These are phyloP conservation scores for Spodoptera exigua DNA, from an alignment of 2,888 invertebrate genomes.

Conservation along the genomic window DNA sequence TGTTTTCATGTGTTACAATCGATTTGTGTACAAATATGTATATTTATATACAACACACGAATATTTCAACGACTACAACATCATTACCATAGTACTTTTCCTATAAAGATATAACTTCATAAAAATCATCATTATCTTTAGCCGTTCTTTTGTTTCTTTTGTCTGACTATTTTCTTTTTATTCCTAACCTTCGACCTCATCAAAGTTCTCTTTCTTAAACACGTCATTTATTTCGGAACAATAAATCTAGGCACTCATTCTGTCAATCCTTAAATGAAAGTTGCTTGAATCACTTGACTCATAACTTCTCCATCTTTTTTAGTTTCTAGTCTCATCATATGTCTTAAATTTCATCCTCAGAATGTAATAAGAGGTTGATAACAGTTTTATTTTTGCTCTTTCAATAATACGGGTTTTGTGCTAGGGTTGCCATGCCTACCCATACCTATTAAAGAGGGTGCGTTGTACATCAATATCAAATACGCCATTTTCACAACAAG, in stretches of 20 bases:
- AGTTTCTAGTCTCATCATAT: background rate
- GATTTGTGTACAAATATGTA: slow-evolving; percentile 26
- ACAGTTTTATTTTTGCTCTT: slow-evolving; percentile 4
- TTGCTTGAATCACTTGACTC: too few relatives aligned
- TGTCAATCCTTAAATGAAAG: too few relatives aligned
- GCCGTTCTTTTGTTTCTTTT: too few relatives aligned
- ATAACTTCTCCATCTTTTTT: too few relatives aligned
- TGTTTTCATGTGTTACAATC: slow-evolving; percentile 41
- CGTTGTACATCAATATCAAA: background rate
- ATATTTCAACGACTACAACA: too few relatives aligned
- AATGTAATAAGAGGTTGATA: slow-evolving; percentile 29
- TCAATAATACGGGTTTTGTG: background rate
- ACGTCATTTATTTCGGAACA: too few relatives aligned
- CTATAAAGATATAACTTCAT: too few relatives aligned
- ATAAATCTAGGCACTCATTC: too few relatives aligned
- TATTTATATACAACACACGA: slow-evolving; percentile 6
- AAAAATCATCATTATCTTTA: too few relatives aligned
- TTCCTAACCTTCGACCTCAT: background rate
- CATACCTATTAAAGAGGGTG: background rate
- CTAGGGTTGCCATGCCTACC: slow-evolving; percentile 15
- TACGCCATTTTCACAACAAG: too few relatives aligned
- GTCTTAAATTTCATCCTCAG: slow-evolving; percentile 35
- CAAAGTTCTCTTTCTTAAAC: background rate
- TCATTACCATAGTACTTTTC: too few relatives aligned
- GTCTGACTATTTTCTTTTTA: too few relatives aligned